Evolutionary conservation across 2,888 invertebrate genomes (phyloP), one percentile per base, ranked within the genome.

Genomic region (Epinotia ramella): DNA sequence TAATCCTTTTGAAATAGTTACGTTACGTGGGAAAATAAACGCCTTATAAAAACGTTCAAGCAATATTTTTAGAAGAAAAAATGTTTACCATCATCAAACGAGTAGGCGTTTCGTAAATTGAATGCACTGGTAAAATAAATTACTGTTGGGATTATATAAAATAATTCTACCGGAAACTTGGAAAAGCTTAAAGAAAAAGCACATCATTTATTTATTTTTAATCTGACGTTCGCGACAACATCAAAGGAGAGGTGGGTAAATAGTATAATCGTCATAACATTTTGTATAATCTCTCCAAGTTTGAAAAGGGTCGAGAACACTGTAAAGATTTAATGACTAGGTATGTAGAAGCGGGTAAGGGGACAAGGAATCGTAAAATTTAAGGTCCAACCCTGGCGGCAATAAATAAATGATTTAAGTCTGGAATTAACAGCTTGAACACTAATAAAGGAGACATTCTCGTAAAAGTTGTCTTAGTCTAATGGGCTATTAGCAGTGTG

Each of bases 371-470:
- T 56, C 62, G 68, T 73, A 63, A 73, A 68, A 13, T 63, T 53
- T 13, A 60, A 68, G 66, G 67, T 5, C 12, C n/a, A 65, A 56
- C 73, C 53, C 11, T 46, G 9, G 57, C 18, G 4, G 44, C 68
- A 24, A 28, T 73, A 73, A 73, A 73, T 73, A 63, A 68, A 63
- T 68, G 68, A 68, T 73, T 63, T 56, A 62, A 63, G 73, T 16
- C 73, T 63, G 67, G 44, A 63, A 49, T 73, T 68, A 67, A 60
- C 46, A 60, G 66, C 60, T 73, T 67, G n/a, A 73, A 66, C 28
- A 40, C 67, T 73, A 62, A 73, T 73, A 73, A 73, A 73, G 60
- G 49, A 67, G 67, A 56, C 60, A 20, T 28, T 28, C 12, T 28
- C 28, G 46, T 73, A 73, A 73, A 73, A 67, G 40, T 40, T 60